phyloP scores from a whole-genome alignment of 2,888 invertebrate genomes.

The Vandiemenella viatica region DNA sequence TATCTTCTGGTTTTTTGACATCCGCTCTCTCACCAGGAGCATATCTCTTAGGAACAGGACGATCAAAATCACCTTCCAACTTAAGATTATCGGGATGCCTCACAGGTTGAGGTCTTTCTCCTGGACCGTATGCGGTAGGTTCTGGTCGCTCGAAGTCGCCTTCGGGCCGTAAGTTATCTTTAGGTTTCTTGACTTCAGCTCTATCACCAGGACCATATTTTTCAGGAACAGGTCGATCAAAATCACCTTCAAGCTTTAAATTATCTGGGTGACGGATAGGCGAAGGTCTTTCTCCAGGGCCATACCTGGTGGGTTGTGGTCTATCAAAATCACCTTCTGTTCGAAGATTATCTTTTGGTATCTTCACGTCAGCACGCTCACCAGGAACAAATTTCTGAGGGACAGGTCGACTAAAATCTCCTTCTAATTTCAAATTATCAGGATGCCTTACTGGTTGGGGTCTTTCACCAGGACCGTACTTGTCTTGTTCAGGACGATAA shows the following conservation, averaged over 20 bases:
- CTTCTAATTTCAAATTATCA: slow-evolving; percentile 38
- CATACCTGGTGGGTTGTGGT: slow-evolving; percentile 1
- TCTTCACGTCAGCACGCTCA: slow-evolving; percentile 13
- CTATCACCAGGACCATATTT: slow-evolving; percentile 33
- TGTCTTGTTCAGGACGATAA: slow-evolving; percentile 26
- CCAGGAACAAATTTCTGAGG: slow-evolving; percentile 9
- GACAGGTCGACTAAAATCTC: slow-evolving; percentile 33
- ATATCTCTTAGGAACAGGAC: slow-evolving; percentile 23
- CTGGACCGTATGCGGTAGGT: slow-evolving; percentile 17
- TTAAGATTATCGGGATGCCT: slow-evolving; percentile 31
- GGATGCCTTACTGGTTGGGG: slow-evolving; percentile 34
- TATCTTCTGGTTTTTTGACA: slow-evolving; percentile 18
- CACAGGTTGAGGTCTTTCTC: slow-evolving; percentile 19
- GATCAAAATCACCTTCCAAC: slow-evolving; percentile 30
- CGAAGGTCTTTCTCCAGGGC: slow-evolving; percentile 27
- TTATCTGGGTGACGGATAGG: slow-evolving; percentile 46
- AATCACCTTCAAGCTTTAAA: slow-evolving; percentile 23
- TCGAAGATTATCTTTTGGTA: slow-evolving; percentile 12
- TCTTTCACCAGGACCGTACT: slow-evolving; percentile 19
- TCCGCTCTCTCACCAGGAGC: slow-evolving; percentile 19
- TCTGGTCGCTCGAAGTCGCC: slow-evolving; percentile 27
- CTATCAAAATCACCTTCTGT: slow-evolving; percentile 22
- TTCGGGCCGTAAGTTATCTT: slow-evolving; percentile 28
- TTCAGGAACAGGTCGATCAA: slow-evolving; percentile 20
- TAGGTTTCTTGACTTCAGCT: slow-evolving; percentile 20